Evolutionary conservation across 2,888 invertebrate species (phyloP).

Genomic region (Chesias legatella): DNA sequence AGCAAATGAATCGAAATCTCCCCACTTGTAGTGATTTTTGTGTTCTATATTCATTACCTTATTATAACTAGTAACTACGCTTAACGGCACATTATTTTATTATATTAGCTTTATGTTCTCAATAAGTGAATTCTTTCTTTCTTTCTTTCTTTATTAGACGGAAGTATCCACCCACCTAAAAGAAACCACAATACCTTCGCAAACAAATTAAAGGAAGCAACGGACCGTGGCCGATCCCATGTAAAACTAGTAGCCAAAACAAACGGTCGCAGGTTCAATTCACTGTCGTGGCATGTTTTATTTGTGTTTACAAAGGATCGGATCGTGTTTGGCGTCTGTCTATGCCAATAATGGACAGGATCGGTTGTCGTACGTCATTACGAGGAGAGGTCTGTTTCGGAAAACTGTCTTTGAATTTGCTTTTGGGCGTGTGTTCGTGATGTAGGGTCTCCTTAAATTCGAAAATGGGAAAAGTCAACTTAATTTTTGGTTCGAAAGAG

Average conservation of each 20-base stretch:
- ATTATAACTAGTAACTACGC: no score
- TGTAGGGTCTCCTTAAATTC: no score
- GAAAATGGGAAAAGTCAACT: no score
- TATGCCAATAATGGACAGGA: slow-evolving; percentile 54
- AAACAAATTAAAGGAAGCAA: slow-evolving; percentile 8
- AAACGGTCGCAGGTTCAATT: slow-evolving; percentile 37
- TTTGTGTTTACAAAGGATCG: slow-evolving; percentile 56
- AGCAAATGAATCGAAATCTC: no score
- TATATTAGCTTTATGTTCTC: no score
- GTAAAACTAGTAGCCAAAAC: slow-evolving; percentile 10
- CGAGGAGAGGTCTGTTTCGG: slow-evolving; percentile 7
- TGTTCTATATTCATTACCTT: no score
- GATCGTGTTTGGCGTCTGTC: slow-evolving; percentile 63
- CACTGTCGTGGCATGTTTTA: slow-evolving; percentile 40
- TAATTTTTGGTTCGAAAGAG: no score
- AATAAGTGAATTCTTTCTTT: no score
- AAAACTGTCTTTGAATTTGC: slow-evolving; percentile 11
- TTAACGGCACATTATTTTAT: no score
- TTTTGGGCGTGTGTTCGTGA: no score
- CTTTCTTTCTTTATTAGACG: neutral
- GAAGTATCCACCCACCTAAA: neutral
- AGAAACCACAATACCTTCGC: neutral
- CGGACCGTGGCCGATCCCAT: slow-evolving; percentile 2
- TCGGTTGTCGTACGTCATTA: slow-evolving; percentile 20
- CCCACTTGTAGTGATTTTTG: no score